Evolutionary conservation across 2,113 vertebrate genomes (phyloP).

Genomic region (Eurypyga helias): DNA sequence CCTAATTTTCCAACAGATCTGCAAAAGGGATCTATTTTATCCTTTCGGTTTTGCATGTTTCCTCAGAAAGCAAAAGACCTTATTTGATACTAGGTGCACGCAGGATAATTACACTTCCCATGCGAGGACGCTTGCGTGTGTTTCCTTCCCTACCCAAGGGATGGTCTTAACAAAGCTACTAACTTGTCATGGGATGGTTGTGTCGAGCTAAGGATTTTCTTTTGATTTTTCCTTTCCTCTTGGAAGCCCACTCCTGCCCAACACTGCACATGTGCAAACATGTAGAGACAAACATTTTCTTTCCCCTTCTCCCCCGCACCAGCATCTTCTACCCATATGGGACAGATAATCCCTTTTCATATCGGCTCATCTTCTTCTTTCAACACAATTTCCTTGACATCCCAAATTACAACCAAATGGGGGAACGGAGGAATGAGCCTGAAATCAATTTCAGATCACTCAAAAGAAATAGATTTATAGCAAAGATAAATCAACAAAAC

Average conservation of each 20-base stretch:
- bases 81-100: not conserved
- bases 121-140: not conserved
- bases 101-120: not conserved
- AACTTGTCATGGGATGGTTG: not conserved
- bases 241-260: not conserved
- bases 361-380: slow-evolving; percentile 34
- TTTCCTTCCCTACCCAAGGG: not conserved
- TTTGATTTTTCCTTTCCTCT: not conserved
- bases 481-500: slow-evolving; percentile 11
- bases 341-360: slow-evolving; percentile 25
- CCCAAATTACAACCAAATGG: slow-evolving; percentile 62
- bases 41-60: not conserved
- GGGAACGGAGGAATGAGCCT: not conserved
- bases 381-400: slow-evolving; percentile 49
- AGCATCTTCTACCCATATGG: slow-evolving; percentile 61
- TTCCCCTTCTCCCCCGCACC: not conserved
- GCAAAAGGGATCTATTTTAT: not conserved
- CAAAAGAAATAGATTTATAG: slow-evolving; percentile 30
- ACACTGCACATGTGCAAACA: slow-evolving; percentile 4
- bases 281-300: slow-evolving; percentile 44
- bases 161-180: not conserved
- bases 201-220: not conserved
- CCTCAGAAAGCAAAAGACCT: not conserved
- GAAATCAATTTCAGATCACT: slow-evolving; percentile 43
- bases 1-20: not conserved